A percentile compares a stretch with the other conserved stretches of the same genome.
Evolutionary conservation across 2,797 vertebrate species (phyloP).

Genomic region (Gorsachius magnificus): DNA sequence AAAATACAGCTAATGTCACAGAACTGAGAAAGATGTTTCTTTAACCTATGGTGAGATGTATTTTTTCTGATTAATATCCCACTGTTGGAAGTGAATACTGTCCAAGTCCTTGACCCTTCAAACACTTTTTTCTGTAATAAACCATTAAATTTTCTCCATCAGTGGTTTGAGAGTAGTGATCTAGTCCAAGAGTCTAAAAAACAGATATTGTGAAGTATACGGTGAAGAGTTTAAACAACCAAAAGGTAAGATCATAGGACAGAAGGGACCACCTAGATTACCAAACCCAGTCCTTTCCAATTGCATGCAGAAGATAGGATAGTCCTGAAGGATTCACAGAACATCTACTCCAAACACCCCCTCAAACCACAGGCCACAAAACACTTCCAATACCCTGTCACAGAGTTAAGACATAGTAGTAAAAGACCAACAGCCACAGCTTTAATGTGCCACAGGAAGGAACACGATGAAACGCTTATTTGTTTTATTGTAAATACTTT

Average conservation of each 20-base stretch:
- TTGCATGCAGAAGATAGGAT: neutral
- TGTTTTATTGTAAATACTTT: constrained; percentile 62
- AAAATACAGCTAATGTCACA: constrained; percentile 17
- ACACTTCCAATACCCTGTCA: constrained; percentile 23
- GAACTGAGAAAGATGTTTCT: constrained; percentile 41
- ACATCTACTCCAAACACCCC: constrained; percentile 31
- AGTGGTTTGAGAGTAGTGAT: constrained; percentile 52
- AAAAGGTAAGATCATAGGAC: neutral
- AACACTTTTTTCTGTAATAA: constrained; percentile 42
- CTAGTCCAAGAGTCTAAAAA: constrained; percentile 41
- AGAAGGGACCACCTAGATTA: constrained; percentile 40
- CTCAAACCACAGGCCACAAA: constrained; percentile 53
- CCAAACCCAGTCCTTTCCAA: neutral
- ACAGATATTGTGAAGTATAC: constrained; percentile 3
- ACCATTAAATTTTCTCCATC: constrained; percentile 64
- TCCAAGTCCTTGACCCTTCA: constrained; percentile 54
- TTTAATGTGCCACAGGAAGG: constrained; percentile 42
- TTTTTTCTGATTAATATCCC: constrained; percentile 52
- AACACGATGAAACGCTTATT: constrained; percentile 60
- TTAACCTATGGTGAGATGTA: constrained; percentile 19
- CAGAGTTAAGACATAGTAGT: neutral
- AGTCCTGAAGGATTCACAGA: constrained; percentile 27
- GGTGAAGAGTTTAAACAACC: constrained; percentile 39
- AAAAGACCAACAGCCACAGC: neutral
- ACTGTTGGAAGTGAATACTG: constrained; percentile 29